A percentile compares a stretch with the other conserved stretches of the same genome.
phyloP scores from a whole-genome alignment of 2,888 invertebrate genomes.

The Lathronympha strigana region DNA sequence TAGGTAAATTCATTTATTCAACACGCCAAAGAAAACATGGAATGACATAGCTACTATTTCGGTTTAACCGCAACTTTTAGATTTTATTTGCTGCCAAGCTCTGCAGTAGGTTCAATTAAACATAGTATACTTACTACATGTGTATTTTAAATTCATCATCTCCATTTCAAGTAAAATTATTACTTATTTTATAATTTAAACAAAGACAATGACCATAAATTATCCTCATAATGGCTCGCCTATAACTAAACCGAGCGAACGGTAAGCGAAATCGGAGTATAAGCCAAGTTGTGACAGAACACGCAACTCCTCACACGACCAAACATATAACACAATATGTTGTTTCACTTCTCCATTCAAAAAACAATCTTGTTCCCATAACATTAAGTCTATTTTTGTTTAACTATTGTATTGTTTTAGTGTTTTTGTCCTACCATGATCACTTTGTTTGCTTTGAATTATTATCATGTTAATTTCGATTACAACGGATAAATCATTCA shows the following conservation, averaged over 20 bases:
- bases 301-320: conserved; percentile 16
- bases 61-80: no score
- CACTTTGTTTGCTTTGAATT: conserved; percentile 26
- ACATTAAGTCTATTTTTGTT: neutral
- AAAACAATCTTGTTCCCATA: conserved; percentile 1
- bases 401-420: neutral
- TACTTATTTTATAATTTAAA: no score
- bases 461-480: conserved; percentile 28
- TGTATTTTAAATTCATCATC: no score
- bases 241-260: no score
- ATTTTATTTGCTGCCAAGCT: no score
- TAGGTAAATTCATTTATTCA: no score
- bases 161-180: no score
- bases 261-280: neutral
- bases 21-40: no score
- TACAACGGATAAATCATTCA: conserved; percentile 19
- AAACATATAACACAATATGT: neutral
- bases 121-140: no score
- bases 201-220: neutral
- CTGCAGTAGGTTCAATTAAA: no score
- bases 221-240: neutral
- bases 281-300: conserved; percentile 14
- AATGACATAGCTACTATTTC: no score
- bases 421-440: neutral
- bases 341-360: neutral